Evolutionary conservation across 2,113 vertebrate species (phyloP).

Genomic region (Dissostichus mawsoni): DNA sequence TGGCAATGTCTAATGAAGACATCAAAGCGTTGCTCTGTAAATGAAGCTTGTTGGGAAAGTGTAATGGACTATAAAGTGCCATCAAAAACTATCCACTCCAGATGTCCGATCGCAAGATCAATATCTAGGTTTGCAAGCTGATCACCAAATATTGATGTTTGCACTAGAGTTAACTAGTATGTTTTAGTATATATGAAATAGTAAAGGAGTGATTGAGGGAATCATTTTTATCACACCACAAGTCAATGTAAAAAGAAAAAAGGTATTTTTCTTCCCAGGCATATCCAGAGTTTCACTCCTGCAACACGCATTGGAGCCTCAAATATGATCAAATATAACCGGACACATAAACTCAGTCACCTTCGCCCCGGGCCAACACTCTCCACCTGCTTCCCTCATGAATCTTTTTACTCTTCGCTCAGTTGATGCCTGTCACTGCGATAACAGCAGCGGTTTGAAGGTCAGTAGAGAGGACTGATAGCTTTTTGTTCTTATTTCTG

Average conservation of each 20-base stretch:
- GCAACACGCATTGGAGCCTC: conserved; percentile 23
- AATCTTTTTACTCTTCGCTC: conserved; percentile 31
- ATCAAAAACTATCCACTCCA: background rate
- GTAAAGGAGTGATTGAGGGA: background rate
- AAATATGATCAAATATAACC: conserved; percentile 37
- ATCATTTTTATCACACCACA: background rate
- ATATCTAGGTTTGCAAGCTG: background rate
- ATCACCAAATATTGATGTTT: conserved; percentile 5
- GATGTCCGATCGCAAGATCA: background rate
- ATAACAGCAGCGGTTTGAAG: conserved; percentile 44
- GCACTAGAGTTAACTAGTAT: background rate
- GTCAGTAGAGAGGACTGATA: conserved; percentile 42
- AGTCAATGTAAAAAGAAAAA: background rate
- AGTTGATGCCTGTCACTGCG: conserved; percentile 25
- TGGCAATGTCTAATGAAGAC: background rate
- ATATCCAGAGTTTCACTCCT: conserved; percentile 15
- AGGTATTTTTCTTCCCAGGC: conserved; percentile 8
- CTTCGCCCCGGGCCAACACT: conserved; percentile 40
- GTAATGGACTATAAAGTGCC: background rate
- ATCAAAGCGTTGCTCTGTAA: conserved; percentile 3
- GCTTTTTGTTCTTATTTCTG: conserved; percentile 38
- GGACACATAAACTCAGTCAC: conserved; percentile 46
- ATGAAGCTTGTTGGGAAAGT: background rate
- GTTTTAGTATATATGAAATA: background rate
- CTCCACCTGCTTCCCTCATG: conserved; percentile 20